Base-by-base conservation (phyloP, 2,113 vertebrate genomes). In the Aphyosemion australe region DNA sequence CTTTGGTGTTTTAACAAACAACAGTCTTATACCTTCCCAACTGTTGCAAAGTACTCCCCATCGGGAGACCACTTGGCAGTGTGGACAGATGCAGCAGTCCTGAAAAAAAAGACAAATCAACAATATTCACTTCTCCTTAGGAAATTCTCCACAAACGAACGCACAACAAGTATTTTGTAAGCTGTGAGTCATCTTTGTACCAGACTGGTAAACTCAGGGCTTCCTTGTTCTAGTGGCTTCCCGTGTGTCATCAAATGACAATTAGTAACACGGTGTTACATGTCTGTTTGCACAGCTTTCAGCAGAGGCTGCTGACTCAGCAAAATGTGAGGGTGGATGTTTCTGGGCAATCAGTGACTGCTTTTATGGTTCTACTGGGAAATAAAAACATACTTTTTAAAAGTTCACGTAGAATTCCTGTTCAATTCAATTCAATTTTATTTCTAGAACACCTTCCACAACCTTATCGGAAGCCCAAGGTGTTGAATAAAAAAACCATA, bases 31-130 rank as follows among this genome's bases (percentile, higher is more conserved):
- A 99, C 97, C 94, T 97, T 99, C 68, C 97, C 97, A 85, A 95
- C 93, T 65, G 97, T 98, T 79, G 97, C 96, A 77, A 99, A 97
- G 83, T 98, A 99, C 92, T 99, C 97, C 74, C 97, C 96, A 90
- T 99, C 97, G 78, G 96, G 95, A 64, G 97, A 98, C 97, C 97
- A 99, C 82, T 98, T 94, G 91, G 97, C 96, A 78, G 96, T 85
- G 76, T 93, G 93, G n/a, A 99, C 88, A 60, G 96, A 95, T n/a
- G 96, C 93, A 53, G 97, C 95, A 13, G 97, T 98, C 88, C 97
- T 99, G 71, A 55, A 69, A 81, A 82, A 0, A 79, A 26, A 51
- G 34, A 71, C 5, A 72, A 69, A 68, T 70, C 52, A 84, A 54
- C 60, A 59, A 53, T 13, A 61, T 79, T 83, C 69, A 78, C 64